Conservation (phyloP, 2,888 invertebrate species). For the Alcis repandata region DNA sequence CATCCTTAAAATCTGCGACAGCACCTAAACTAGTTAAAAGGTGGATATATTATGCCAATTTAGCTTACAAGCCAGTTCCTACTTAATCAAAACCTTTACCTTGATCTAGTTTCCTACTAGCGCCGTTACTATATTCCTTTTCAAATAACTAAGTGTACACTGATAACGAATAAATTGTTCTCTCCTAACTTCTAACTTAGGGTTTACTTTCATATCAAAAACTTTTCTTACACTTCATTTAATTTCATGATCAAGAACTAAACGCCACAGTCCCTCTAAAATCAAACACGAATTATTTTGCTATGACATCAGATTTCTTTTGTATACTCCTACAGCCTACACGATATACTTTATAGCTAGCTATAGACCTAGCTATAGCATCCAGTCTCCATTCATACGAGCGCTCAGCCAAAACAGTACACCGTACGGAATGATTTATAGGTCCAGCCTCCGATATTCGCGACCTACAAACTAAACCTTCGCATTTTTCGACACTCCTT, state of each 20-base stretch:
- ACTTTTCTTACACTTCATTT: too few relatives aligned
- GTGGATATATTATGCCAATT: too few relatives aligned
- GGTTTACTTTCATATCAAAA: too few relatives aligned
- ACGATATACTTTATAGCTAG: background rate
- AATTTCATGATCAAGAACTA: background rate
- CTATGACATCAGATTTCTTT: slow-evolving; percentile 18
- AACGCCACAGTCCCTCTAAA: background rate
- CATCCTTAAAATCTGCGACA: too few relatives aligned
- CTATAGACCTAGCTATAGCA: slow-evolving; percentile 11
- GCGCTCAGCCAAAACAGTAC: slow-evolving; percentile 43
- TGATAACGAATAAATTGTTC: too few relatives aligned
- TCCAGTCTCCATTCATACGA: slow-evolving; percentile 34
- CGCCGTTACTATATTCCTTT: too few relatives aligned
- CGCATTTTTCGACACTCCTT: slow-evolving; percentile 84
- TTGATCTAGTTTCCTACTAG: too few relatives aligned
- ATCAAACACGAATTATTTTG: background rate
- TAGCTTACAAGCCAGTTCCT: too few relatives aligned
- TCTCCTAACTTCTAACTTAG: too few relatives aligned
- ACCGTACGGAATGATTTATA: slow-evolving; percentile 77
- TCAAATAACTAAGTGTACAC: too few relatives aligned
- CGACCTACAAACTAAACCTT: slow-evolving; percentile 85
- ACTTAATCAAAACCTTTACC: too few relatives aligned
- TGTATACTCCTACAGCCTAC: slow-evolving; percentile 11
- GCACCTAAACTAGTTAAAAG: too few relatives aligned
- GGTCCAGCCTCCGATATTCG: slow-evolving; percentile 77